A percentile compares a stretch with the other conserved stretches of the same genome.
phyloP scores from a whole-genome alignment of 2,797 vertebrate species.

The Neosalanx taihuensis region DNA sequence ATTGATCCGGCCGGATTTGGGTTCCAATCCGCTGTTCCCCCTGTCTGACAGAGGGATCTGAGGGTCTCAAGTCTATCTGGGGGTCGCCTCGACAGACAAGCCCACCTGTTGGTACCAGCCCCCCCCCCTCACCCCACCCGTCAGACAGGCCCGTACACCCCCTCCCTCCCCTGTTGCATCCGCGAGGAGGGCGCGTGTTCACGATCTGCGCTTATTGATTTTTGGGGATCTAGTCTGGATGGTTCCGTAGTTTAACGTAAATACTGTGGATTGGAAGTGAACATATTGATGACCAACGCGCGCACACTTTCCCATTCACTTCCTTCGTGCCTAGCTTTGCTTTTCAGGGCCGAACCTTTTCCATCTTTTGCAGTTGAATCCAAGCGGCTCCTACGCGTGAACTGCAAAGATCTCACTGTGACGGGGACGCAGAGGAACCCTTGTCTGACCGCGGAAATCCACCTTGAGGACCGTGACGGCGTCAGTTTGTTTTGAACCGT shows the following conservation, averaged over 20 bases:
- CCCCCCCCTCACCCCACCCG: neutral
- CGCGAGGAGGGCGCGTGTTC: slow-evolving; percentile 6
- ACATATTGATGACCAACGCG: too few species aligned
- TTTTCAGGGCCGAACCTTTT: too few species aligned
- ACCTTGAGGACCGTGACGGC: too few species aligned
- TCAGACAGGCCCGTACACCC: slow-evolving; percentile 6
- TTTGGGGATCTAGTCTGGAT: neutral
- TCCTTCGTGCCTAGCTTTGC: too few species aligned
- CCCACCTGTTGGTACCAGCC: slow-evolving; percentile 62
- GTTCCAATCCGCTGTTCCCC: slow-evolving; percentile 60
- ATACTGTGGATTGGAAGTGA: slow-evolving; percentile 20
- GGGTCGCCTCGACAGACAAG: slow-evolving; percentile 14
- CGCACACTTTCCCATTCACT: too few species aligned
- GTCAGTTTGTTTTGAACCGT: too few species aligned
- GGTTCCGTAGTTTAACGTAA: slow-evolving; percentile 18
- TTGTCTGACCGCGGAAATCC: too few species aligned
- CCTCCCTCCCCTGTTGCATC: neutral
- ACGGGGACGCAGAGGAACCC: too few species aligned
- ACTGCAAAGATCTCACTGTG: too few species aligned
- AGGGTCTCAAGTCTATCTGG: slow-evolving; percentile 58
- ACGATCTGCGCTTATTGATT: slow-evolving; percentile 17
- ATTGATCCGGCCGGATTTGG: slow-evolving; percentile 73
- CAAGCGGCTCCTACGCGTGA: too few species aligned
- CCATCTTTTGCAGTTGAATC: too few species aligned
- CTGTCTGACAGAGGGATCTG: slow-evolving; percentile 73